Conservation (phyloP, 2,888 invertebrate genomes). For the Macropis europaea region DNA sequence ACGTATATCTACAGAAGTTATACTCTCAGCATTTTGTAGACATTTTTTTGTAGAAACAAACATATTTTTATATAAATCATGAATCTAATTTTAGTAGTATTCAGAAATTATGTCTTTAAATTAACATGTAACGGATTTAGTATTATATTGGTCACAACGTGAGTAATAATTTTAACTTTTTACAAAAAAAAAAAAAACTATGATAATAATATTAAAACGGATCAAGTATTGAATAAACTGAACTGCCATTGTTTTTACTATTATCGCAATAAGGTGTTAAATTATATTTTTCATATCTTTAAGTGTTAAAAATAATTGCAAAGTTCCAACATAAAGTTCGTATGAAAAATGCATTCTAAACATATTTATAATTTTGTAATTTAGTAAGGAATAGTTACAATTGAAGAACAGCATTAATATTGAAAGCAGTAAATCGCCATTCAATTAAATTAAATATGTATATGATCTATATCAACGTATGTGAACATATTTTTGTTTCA, state of each 20-base stretch:
- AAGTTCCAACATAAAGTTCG: slow-evolving; percentile 15
- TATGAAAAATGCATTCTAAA: slow-evolving; percentile 1
- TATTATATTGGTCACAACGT: slow-evolving; percentile 4
- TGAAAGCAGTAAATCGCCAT: neutral
- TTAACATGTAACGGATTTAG: slow-evolving; percentile 1
- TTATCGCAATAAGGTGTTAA: slow-evolving; percentile 25
- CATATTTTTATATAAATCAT: slow-evolving; percentile 71
- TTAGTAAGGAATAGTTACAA: neutral
- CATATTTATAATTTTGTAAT: slow-evolving; percentile 12
- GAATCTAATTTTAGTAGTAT: slow-evolving; percentile 13
- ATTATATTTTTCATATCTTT: slow-evolving; percentile 28
- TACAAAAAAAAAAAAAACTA: slow-evolving; percentile 3
- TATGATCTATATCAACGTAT: neutral
- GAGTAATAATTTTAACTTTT: neutral
- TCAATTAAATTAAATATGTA: neutral
- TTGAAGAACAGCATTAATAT: slow-evolving; percentile 2
- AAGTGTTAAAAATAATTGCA: slow-evolving; percentile 10
- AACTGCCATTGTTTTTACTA: slow-evolving; percentile 27
- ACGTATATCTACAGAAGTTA: slow-evolving; percentile 28
- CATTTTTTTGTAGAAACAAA: slow-evolving; percentile 50
- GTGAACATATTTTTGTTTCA: neutral
- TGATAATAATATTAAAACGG: slow-evolving; percentile 15
- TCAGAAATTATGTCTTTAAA: slow-evolving; percentile 13
- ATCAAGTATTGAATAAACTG: slow-evolving; percentile 6
- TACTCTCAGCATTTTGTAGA: slow-evolving; percentile 54